Percentiles rank a stretch among this genome's conserved stretches.
Conservation (phyloP, 2,888 invertebrate genomes). For the Odontocolon sp. region DNA sequence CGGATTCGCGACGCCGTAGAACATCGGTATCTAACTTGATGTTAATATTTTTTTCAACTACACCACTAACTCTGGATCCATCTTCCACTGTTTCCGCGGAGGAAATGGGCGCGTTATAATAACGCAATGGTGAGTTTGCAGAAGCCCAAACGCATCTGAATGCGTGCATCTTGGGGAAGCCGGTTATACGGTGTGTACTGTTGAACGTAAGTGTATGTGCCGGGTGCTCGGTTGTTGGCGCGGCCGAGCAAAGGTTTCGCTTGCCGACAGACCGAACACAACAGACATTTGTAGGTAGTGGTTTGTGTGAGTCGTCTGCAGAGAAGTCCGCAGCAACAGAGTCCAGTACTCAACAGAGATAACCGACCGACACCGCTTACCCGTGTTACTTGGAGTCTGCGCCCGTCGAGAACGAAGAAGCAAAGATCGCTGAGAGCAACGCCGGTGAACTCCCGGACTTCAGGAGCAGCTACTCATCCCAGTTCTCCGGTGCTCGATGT, state of each 20-base stretch:
- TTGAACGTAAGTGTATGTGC: constrained; percentile 44
- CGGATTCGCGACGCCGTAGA: constrained; percentile 11
- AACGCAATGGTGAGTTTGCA: constrained; percentile 46
- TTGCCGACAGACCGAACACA: constrained; percentile 10
- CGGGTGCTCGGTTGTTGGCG: constrained; percentile 29
- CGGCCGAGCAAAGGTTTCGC: neutral
- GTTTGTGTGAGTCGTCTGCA: neutral
- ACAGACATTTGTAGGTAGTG: neutral
- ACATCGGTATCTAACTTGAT: neutral
- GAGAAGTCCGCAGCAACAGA: too few relatives aligned
- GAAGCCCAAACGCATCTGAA: constrained; percentile 30
- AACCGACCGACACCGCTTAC: constrained; percentile 41
- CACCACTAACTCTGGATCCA: neutral
- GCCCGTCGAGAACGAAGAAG: constrained; percentile 50
- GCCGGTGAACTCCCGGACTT: constrained; percentile 47
- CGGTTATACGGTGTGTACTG: neutral
- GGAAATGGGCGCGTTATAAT: constrained; percentile 12
- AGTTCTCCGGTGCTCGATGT: constrained; percentile 49
- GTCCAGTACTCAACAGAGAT: constrained; percentile 8
- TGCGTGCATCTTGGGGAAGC: neutral
- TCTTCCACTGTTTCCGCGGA: neutral
- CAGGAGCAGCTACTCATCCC: constrained; percentile 57
- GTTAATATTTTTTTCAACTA: constrained; percentile 20
- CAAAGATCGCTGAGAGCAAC: constrained; percentile 16
- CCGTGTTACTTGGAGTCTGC: constrained; percentile 51